A percentile compares a stretch with the other conserved stretches of the same genome.
Conservation (phyloP, 2,797 vertebrate genomes). For the Rhadinocentrus ornatus region DNA sequence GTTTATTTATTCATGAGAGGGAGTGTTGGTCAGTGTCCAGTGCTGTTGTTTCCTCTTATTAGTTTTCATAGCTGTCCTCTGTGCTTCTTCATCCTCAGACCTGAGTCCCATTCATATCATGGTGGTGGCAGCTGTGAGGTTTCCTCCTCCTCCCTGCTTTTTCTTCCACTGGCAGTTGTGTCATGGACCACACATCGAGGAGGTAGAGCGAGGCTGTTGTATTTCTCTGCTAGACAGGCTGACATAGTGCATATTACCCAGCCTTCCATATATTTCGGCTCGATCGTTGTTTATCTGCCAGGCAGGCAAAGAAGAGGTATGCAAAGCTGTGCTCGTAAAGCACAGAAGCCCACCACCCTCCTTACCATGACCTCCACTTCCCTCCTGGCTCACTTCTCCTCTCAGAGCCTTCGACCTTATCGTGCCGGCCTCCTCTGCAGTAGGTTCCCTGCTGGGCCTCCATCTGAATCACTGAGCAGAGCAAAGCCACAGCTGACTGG, state of each 20-base stretch:
- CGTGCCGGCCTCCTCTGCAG: slow-evolving; percentile 28
- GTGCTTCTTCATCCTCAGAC: slow-evolving; percentile 10
- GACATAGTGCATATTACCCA: slow-evolving; percentile 58
- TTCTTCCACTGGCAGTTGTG: slow-evolving; percentile 61
- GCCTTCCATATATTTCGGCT: slow-evolving; percentile 54
- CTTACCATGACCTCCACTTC: slow-evolving; percentile 35
- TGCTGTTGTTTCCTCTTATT: slow-evolving; percentile 32
- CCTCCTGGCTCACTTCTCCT: slow-evolving; percentile 56
- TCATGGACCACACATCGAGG: slow-evolving; percentile 74
- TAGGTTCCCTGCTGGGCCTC: slow-evolving; percentile 45
- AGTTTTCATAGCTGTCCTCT: slow-evolving; percentile 11
- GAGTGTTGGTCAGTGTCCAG: slow-evolving; percentile 20
- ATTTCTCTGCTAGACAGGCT: slow-evolving; percentile 51
- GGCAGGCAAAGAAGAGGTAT: slow-evolving; percentile 41
- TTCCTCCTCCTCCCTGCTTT: slow-evolving; percentile 33
- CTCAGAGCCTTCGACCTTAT: slow-evolving; percentile 37
- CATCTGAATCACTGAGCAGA: slow-evolving; percentile 62
- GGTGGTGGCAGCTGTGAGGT: slow-evolving; percentile 54
- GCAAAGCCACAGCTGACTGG: slow-evolving; percentile 64
- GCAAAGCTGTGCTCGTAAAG: slow-evolving; percentile 54
- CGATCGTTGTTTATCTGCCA: slow-evolving; percentile 66
- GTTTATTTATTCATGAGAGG: slow-evolving; percentile 39
- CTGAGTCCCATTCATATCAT: slow-evolving; percentile 36
- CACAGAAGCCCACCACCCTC: slow-evolving; percentile 13
- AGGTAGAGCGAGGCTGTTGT: slow-evolving; percentile 51